These are phyloP conservation scores for Itoplectis maculator DNA, from an alignment of 2,888 invertebrate genomes.

Conservation along the genomic window DNA sequence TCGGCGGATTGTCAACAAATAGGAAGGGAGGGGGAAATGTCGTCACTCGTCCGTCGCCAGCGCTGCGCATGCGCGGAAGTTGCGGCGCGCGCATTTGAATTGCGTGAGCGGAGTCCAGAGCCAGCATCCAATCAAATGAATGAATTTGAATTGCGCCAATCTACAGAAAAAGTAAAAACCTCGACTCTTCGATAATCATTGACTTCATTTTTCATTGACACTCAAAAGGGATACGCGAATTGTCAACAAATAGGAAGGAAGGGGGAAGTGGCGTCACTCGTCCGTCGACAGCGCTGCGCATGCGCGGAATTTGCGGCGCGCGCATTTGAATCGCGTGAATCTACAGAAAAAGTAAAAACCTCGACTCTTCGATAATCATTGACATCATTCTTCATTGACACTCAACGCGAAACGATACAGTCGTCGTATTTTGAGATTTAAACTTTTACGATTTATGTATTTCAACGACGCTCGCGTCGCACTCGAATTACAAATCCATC, in stretches of 20 bases:
- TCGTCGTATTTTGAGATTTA: constrained; percentile 4
- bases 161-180: too few species aligned
- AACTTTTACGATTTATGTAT: constrained; percentile 1
- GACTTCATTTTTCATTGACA: too few species aligned
- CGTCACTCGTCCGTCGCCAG: background rate
- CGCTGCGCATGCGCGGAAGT: background rate
- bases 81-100: background rate
- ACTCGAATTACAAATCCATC: background rate
- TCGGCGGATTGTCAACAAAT: constrained; percentile 63
- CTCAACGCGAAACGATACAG: constrained; percentile 6
- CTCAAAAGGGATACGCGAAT: too few species aligned
- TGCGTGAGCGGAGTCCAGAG: too few species aligned
- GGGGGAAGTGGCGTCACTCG: background rate
- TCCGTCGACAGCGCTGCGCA: background rate
- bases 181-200: too few species aligned
- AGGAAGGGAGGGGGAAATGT: background rate
- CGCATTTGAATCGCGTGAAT: background rate
- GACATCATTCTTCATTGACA: constrained; percentile 20
- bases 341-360: background rate
- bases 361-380: background rate
- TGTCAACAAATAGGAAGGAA: constrained; percentile 54
- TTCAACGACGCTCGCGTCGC: background rate
- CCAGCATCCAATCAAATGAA: too few species aligned
- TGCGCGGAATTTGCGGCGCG: background rate
- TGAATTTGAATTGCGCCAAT: too few species aligned